These are phyloP conservation scores for Physeter macrocephalus DNA, from an alignment of 2,113 vertebrate species.

Conservation along the genomic window DNA sequence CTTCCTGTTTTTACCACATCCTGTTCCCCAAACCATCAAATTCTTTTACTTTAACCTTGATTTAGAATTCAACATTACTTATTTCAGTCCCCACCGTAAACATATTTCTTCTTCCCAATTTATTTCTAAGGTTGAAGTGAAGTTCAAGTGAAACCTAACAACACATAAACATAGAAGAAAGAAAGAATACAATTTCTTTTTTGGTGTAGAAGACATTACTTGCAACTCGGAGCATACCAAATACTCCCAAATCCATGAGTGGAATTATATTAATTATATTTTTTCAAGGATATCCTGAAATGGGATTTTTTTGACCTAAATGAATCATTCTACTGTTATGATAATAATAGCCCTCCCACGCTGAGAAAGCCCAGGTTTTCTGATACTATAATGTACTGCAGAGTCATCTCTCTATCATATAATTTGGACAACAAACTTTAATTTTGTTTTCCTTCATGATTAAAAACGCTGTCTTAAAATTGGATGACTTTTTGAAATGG, in stretches of 20 bases:
- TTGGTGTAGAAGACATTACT: not conserved
- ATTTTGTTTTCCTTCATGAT: constrained; percentile 39
- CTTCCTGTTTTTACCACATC: constrained; percentile 15
- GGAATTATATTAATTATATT: constrained; percentile 26
- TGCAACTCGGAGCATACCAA: not conserved
- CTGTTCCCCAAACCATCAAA: not conserved
- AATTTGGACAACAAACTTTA: constrained; percentile 44
- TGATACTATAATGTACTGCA: constrained; percentile 25
- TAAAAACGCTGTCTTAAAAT: not conserved
- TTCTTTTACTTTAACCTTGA: not conserved
- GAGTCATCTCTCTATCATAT: not conserved
- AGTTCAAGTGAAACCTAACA: constrained; percentile 28
- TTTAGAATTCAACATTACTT: constrained; percentile 3
- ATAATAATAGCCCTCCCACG: not conserved
- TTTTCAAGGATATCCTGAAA: constrained; percentile 27
- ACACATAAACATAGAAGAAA: not conserved
- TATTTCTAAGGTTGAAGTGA: constrained; percentile 42
- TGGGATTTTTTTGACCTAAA: not conserved
- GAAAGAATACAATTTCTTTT: not conserved
- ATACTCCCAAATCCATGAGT: not conserved
- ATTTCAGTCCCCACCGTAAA: not conserved
- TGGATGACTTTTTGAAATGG: constrained; percentile 1
- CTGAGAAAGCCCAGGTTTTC: constrained; percentile 15
- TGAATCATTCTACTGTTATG: not conserved
- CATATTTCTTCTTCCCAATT: constrained; percentile 33